phyloP scores from a whole-genome alignment of 2,888 invertebrate species.

The Taphrorychus bicolor region DNA sequence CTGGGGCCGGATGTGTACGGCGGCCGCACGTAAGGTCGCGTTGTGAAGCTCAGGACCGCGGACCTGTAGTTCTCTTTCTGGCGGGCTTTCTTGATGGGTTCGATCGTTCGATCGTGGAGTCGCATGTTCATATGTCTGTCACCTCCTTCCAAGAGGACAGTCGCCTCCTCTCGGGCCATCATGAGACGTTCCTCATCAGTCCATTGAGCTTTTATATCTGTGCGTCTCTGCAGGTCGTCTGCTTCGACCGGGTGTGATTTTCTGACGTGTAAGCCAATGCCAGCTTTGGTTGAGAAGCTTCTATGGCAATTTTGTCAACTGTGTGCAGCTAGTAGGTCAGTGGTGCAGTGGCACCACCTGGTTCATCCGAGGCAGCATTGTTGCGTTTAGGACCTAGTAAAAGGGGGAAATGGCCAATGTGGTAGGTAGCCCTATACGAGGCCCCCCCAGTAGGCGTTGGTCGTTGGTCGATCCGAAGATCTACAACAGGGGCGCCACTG shows the following conservation, averaged over 20 bases:
- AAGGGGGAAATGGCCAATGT: not conserved
- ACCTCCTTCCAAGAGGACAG: not conserved
- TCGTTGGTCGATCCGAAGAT: not conserved
- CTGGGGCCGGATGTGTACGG: too few species aligned
- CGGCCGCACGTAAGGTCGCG: too few species aligned
- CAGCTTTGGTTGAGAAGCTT: not conserved
- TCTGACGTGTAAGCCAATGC: not conserved
- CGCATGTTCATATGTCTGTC: not conserved
- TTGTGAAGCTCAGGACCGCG: not conserved
- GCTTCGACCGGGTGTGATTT: not conserved
- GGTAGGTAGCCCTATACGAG: not conserved
- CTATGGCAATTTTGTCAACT: not conserved
- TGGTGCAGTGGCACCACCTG: not conserved
- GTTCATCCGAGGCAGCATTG: not conserved
- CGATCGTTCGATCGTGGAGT: not conserved
- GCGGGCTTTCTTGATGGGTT: not conserved
- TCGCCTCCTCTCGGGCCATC: not conserved
- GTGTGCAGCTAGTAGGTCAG: not conserved
- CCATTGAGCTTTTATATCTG: not conserved
- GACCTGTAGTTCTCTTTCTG: not conserved
- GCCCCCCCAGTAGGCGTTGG: not conserved
- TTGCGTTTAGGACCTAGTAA: not conserved
- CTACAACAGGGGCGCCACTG: not conserved
- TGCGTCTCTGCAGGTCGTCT: not conserved
- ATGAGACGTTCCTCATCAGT: not conserved